phyloP scores from a whole-genome alignment of 1,140 invertebrate species.

The Cyclargus thomasi region DNA sequence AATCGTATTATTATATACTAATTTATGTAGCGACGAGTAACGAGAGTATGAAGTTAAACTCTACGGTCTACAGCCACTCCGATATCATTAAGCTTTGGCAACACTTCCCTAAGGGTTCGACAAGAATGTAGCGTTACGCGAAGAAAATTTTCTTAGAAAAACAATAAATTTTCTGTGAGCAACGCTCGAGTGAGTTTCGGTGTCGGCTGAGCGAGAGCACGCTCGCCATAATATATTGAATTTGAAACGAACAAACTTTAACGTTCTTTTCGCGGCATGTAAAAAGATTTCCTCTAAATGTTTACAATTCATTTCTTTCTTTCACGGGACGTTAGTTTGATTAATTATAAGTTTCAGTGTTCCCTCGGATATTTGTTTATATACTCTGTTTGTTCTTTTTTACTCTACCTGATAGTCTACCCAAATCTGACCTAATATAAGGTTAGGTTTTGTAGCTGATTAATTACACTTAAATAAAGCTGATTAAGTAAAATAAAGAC shows the following conservation, averaged over 20 bases:
- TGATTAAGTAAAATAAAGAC: too few relatives aligned
- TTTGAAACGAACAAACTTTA: slow-evolving; percentile 74
- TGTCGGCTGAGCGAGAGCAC: slow-evolving; percentile 71
- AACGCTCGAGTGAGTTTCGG: slow-evolving; percentile 71
- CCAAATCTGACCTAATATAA: too few relatives aligned
- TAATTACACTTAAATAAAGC: too few relatives aligned
- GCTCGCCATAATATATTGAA: slow-evolving; percentile 74
- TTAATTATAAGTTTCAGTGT: background rate
- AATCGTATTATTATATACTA: background rate
- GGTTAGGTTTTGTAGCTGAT: too few relatives aligned
- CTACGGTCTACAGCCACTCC: slow-evolving; percentile 15
- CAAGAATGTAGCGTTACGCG: slow-evolving; percentile 50
- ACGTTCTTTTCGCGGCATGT: slow-evolving; percentile 58
- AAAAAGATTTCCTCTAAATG: slow-evolving; percentile 68
- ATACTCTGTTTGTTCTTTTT: background rate
- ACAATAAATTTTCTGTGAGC: slow-evolving; percentile 73
- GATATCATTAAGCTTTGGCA: slow-evolving; percentile 51
- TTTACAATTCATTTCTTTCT: slow-evolving; percentile 63
- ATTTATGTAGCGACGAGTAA: background rate
- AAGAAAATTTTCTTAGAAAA: slow-evolving; percentile 74
- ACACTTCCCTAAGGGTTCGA: slow-evolving; percentile 37
- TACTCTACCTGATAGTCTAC: too few relatives aligned
- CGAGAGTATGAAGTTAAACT: background rate
- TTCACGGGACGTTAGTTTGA: slow-evolving; percentile 24
- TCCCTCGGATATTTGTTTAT: background rate